Evolutionary conservation across 2,113 vertebrate species (phyloP).

Genomic region (Limanda limanda): DNA sequence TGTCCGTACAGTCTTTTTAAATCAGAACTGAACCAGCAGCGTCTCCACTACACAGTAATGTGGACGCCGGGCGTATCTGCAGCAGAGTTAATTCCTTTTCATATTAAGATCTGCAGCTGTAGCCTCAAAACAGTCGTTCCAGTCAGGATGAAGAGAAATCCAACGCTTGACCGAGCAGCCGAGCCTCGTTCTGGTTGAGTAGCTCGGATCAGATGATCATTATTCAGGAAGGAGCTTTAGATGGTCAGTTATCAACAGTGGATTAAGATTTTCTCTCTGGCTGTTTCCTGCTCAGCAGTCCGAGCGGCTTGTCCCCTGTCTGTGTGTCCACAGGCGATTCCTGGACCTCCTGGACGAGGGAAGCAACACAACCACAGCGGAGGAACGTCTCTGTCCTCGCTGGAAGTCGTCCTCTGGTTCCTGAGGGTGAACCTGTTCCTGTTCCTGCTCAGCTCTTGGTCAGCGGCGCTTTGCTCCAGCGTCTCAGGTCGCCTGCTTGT

Average conservation of each 20-base stretch:
- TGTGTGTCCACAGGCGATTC: neutral
- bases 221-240: too few species aligned
- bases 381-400: constrained; percentile 6
- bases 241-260: neutral
- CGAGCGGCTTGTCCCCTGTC: neutral
- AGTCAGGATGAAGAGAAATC: too few species aligned
- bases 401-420: constrained; percentile 14
- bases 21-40: too few species aligned
- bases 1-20: too few species aligned
- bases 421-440: neutral
- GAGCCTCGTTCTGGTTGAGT: neutral
- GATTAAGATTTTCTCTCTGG: neutral
- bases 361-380: neutral
- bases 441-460: neutral
- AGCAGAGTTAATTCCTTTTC: too few species aligned
- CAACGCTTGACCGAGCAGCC: too few species aligned
- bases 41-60: too few species aligned
- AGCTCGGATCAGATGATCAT: too few species aligned
- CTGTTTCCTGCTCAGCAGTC: constrained; percentile 67
- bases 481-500: constrained; percentile 83
- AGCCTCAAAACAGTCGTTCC: too few species aligned
- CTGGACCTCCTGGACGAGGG: neutral
- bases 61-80: too few species aligned
- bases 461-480: too few species aligned
- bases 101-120: too few species aligned